Evolutionary conservation across 1,140 invertebrate genomes (phyloP).

Genomic region (Andricus grossulariae): DNA sequence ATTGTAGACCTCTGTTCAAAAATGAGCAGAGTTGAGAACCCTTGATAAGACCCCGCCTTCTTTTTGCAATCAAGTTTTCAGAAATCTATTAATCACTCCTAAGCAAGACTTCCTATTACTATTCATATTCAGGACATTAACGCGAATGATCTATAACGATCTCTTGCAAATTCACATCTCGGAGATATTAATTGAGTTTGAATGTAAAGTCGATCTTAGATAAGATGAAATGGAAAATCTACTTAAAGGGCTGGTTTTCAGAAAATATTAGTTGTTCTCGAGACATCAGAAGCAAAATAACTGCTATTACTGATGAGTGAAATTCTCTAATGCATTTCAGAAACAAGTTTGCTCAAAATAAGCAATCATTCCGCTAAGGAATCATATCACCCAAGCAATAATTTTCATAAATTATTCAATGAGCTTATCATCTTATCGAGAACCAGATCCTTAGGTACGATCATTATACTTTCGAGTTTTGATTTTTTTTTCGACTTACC

Average conservation of each 20-base stretch:
- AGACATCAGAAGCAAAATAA: neutral
- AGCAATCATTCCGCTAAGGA: neutral
- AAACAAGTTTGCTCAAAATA: neutral
- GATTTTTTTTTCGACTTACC: neutral
- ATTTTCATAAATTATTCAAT: too few species aligned
- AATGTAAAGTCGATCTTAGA: conserved; percentile 12
- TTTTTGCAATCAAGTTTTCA: neutral
- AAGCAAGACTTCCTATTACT: neutral
- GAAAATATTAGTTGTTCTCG: neutral
- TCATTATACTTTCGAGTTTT: too few species aligned
- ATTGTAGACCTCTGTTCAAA: too few species aligned
- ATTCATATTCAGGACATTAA: conserved; percentile 9
- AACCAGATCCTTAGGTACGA: too few species aligned
- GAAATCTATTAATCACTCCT: conserved; percentile 25
- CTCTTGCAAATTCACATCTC: conserved; percentile 15
- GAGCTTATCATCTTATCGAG: too few species aligned
- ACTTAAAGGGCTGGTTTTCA: neutral
- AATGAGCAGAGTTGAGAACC: neutral
- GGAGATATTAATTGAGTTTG: conserved; percentile 24
- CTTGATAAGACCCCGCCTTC: neutral
- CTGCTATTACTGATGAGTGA: neutral
- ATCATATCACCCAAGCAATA: too few species aligned
- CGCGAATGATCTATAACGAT: conserved; percentile 16
- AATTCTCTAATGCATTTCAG: neutral
- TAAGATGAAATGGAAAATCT: conserved; percentile 15